Base-by-base conservation (phyloP, 1,140 invertebrate species). In the Meloidogyne hapla region DNA sequence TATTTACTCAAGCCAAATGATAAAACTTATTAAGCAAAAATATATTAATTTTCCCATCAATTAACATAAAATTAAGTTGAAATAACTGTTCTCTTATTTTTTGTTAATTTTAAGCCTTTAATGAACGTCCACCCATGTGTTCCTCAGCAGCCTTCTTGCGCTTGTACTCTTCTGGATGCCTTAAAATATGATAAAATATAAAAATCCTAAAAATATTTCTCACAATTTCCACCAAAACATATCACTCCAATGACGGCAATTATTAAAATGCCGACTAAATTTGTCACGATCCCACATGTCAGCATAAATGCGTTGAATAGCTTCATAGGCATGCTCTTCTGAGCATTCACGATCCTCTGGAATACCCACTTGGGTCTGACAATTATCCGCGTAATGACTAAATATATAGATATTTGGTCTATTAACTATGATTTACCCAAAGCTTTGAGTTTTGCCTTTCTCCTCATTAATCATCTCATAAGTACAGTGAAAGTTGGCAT, bases 271-370 rank as follows among this genome's bases (percentile, higher is more conserved):
- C 15, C 25, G 23, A 5, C 61, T 45, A 61, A 48, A 70, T 33
- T 70, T 70, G 40, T 70, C 69, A n/a, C 61, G 21, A 28, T 70
- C 69, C 69, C 69, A 70, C 69, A 70, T 70, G 9, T 42, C 28
- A 45, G 69, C 69, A 70, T 56, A 70, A 45, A 70, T 70, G 40
- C 69, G 69, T 70, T 70, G 69, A 70, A 70, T 70, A 18, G 45
- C 25, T 48, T 70, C 69, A n/a, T 70, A 70, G 2, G 25, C 61
- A 28, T 70, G 69, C 13, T 18, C 18, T 10, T 70, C 69, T 23
- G 45, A 56, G 40, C 69, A 70, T 18, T 15, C 25, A 10, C 23
- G 45, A 15, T 61, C 69, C 18, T 56, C 28, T 21, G 69, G 45
- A 15, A 70, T 70, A 26, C 45, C 45, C 0, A 56, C 69, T 3